phyloP scores from a whole-genome alignment of 1,140 invertebrate genomes.

The Heliconius hermathena region DNA sequence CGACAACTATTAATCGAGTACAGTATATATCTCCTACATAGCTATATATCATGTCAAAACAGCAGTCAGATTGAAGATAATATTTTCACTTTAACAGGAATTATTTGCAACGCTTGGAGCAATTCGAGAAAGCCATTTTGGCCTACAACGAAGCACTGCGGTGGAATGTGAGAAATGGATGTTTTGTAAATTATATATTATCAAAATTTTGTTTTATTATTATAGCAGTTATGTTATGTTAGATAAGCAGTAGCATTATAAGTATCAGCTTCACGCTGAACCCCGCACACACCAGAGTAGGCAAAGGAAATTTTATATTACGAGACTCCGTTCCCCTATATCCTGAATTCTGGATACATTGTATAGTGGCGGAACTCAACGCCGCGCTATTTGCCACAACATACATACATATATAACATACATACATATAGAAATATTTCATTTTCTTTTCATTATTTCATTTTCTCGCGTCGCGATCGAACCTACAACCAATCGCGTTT shows the following conservation, averaged over 20 bases:
- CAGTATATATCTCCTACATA: neutral
- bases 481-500: no score
- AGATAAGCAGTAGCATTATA: neutral
- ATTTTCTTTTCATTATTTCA: no score
- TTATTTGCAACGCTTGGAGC: slow-evolving; percentile 72
- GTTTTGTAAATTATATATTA: slow-evolving; percentile 1
- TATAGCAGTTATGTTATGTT: neutral
- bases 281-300: no score
- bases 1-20: neutral
- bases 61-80: slow-evolving; percentile 35
- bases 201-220: neutral
- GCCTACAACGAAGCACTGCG: slow-evolving; percentile 73
- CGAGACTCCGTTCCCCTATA: no score
- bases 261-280: no score
- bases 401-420: no score
- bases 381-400: no score
- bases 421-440: no score
- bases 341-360: no score
- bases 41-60: neutral
- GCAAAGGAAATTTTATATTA: no score
- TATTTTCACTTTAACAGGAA: slow-evolving; percentile 57
- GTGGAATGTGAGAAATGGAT: slow-evolving; percentile 68
- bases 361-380: no score
- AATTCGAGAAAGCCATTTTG: slow-evolving; percentile 72
- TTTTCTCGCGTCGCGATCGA: no score